These are phyloP conservation scores for Papilio helenus DNA, from an alignment of 1,140 invertebrate genomes.

Conservation along the genomic window DNA sequence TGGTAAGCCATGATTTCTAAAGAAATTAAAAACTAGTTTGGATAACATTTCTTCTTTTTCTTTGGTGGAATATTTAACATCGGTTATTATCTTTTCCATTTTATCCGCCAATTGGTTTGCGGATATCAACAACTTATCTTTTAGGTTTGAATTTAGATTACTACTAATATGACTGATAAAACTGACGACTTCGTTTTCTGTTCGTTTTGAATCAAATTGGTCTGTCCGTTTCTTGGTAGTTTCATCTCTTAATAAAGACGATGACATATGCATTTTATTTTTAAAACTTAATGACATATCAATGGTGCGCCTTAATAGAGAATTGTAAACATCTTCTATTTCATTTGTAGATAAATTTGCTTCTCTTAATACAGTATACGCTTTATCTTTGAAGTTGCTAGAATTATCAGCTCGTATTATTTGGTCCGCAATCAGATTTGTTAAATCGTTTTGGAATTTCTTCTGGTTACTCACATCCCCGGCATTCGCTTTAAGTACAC, in stretches of 20 bases:
- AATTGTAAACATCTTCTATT: conserved; percentile 28
- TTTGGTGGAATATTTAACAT: background rate
- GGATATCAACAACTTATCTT: background rate
- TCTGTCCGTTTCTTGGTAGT: background rate
- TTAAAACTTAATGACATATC: conserved; percentile 32
- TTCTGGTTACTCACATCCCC: conserved; percentile 10
- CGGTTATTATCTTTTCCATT: conserved; percentile 28
- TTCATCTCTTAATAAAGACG: background rate
- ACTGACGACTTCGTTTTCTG: conserved; percentile 22
- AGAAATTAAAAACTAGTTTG: conserved; percentile 29
- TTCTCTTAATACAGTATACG: conserved; percentile 27
- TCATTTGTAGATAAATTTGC: conserved; percentile 23
- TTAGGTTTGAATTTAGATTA: background rate
- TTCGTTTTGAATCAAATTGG: background rate
- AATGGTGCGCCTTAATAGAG: background rate
- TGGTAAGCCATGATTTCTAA: conserved; percentile 17
- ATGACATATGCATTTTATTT: background rate
- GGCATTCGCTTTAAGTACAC: conserved; percentile 4
- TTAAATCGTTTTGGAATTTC: conserved; percentile 28
- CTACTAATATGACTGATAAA: conserved; percentile 17
- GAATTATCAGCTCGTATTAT: conserved; percentile 21
- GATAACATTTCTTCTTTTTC: conserved; percentile 28
- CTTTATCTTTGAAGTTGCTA: conserved; percentile 19
- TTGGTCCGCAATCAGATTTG: conserved; percentile 24
- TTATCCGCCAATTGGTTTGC: conserved; percentile 11